These are phyloP conservation scores for Petrolisthes cinctipes DNA, from an alignment of 2,888 invertebrate genomes.

Conservation along the genomic window DNA sequence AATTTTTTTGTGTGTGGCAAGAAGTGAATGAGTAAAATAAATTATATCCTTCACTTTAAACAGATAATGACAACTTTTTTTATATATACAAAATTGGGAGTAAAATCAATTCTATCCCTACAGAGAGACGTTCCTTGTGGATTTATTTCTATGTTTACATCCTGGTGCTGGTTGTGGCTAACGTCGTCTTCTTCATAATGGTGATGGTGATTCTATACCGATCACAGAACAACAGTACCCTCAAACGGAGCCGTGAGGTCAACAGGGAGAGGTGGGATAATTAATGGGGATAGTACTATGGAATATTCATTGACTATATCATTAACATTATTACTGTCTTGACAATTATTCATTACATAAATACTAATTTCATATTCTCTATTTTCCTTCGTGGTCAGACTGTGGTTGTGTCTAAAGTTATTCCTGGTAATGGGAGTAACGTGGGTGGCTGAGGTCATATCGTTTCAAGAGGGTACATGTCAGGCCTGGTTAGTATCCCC, in stretches of 20 bases:
- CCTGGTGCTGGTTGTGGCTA: conserved; percentile 11
- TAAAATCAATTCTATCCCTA: background rate
- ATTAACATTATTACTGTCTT: background rate
- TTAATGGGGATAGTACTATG: background rate
- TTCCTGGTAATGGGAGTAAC: conserved; percentile 65
- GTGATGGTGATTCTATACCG: conserved; percentile 5
- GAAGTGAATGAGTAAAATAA: too few species aligned
- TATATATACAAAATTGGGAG: too few species aligned
- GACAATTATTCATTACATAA: background rate
- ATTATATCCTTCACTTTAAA: too few species aligned
- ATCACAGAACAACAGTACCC: background rate
- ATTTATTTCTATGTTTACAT: conserved; percentile 2
- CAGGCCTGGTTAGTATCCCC: conserved; percentile 49
- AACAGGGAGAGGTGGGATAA: background rate
- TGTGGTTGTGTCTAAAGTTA: conserved; percentile 61
- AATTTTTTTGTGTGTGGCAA: too few species aligned
- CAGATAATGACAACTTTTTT: too few species aligned
- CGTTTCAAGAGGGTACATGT: conserved; percentile 55
- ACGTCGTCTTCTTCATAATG: conserved; percentile 10
- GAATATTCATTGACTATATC: background rate
- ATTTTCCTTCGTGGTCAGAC: conserved; percentile 28
- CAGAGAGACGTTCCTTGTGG: background rate
- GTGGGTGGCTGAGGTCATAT: conserved; percentile 63
- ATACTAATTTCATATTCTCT: background rate
- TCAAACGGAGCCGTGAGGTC: conserved; percentile 5